Evolutionary conservation across 2,797 vertebrate species (phyloP).

Genomic region (Rallus crepitans): DNA sequence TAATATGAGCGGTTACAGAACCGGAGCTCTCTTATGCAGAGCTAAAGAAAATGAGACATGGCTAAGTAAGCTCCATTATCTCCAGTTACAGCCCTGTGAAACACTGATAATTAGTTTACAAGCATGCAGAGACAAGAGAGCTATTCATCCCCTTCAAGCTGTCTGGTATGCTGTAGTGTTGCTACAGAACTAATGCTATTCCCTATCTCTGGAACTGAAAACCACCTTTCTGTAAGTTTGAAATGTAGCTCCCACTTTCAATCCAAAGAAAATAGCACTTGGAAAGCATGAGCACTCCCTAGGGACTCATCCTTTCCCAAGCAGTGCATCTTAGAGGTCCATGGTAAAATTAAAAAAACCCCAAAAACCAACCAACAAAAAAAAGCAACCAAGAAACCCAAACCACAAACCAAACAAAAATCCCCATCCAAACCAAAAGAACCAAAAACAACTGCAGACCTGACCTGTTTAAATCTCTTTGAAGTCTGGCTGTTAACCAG

Average conservation of each 20-base stretch:
- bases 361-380: no score
- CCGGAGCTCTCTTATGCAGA: neutral
- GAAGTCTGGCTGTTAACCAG: neutral
- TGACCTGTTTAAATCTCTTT: neutral
- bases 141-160: neutral
- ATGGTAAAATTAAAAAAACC: neutral
- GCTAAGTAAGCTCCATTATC: conserved; percentile 32
- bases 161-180: neutral
- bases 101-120: neutral
- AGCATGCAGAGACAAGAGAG: neutral
- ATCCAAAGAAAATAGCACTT: neutral
- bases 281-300: neutral
- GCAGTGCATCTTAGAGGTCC: neutral
- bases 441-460: neutral
- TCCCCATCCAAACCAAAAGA: no score
- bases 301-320: neutral
- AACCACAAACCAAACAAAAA: no score
- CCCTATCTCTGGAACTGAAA: neutral
- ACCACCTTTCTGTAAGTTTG: neutral
- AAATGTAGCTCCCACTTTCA: neutral
- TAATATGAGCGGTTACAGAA: conserved; percentile 13
- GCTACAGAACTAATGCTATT: neutral
- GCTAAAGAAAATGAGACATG: neutral
- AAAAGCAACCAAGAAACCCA: neutral
- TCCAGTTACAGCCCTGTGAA: neutral